Base-by-base conservation (phyloP, 1,140 invertebrate species). In the Drosophila erecta region DNA sequence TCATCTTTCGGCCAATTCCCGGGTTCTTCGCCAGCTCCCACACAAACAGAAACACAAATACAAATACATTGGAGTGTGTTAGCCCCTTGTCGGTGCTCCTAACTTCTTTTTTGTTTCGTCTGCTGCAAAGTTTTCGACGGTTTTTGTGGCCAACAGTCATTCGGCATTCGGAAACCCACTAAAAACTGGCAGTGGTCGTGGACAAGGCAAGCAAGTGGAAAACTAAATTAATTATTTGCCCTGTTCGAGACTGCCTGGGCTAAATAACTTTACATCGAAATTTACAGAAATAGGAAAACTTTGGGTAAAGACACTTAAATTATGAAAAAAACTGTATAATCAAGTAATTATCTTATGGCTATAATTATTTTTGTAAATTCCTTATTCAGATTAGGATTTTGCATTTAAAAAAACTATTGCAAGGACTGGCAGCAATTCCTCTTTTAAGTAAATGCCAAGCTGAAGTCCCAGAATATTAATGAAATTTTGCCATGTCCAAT, bases 131-230 rank as follows among this genome's bases (percentile, higher is more conserved):
- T 74, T 75, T 74, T 54, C 58, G 53, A 54, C 60, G 61, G 73
- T 81, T 75, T 61, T 57, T 75, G 47, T 54, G 62, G 70, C 64
- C 58, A 46, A 61, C 73, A 62, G 78, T 80, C 70, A 47, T 46
- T 46, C 43, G 81, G 81, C 79, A 72, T 87, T 84, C 84, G 69
- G 84, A 90, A 87, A 77, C 80, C 84, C 64, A 70, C 64, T 78
- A 89, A 84, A 60, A 76, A 75, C 83, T 14, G 44, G n/a, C 58
- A 56, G 40, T 38, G 56, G 72, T 53, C 47, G 41, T 41, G 56
- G 56, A 43, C 27, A 35, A 27, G 30, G 10, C 60, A 33, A 65
- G 58, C 20, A 38, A 56, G 44, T 43, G 44, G 33, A 35, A 59
- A 76, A 76, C 72, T 55, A 76, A 76, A 75, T 76, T 56, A 76